Base-by-base conservation (phyloP, 2,797 vertebrate genomes). In the Bradypus variegatus region DNA sequence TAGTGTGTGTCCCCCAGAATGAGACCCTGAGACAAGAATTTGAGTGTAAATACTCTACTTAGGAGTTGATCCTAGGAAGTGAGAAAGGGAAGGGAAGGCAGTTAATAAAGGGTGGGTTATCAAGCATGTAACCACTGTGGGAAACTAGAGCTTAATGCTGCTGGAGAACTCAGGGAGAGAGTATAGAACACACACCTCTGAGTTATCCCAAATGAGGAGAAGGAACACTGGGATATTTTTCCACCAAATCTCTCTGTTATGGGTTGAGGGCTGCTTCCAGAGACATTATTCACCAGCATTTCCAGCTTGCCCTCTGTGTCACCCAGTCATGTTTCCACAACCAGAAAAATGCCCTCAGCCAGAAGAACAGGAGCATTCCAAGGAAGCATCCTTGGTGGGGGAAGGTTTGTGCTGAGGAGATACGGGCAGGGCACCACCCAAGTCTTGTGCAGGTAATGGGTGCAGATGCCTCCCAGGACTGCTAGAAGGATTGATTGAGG, bases 111-210 rank as follows among this genome's bases (percentile, higher is more conserved):
- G 2, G 10, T 5, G 48, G 36, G 50, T 4, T 25, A 18, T 10
- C 6, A 2, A n/a, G 65, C 16, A 4, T 8, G 27, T 36, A 3
- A 2, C 8, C 77, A 1, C 69, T 0, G 0, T 19, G 10, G 79
- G 14, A 13, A 29, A 8, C 16, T 0, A 31, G 38, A n/a, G 31
- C 62, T 6, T 8, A 19, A 8, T 33, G 6, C 12, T 27, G 23
- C 76, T 21, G 15, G 76, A n/a, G 5, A 14, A 2, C n/a, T 9
- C 72, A 53, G 23, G 76, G 33, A 67, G 33, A 62, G 3, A 13
- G n/a, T 0, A 1, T 0, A 6, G 45, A 7, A 0, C 8, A 2
- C 0, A 0, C 18, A 21, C 8, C 23, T 48, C 73, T n/a, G 78
- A 29, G 50, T 11, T 15, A 15, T 77, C 36, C 33, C 67, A 31